These are phyloP conservation scores for Vulpes lagopus DNA, from an alignment of 2,113 vertebrate genomes.

Conservation along the genomic window DNA sequence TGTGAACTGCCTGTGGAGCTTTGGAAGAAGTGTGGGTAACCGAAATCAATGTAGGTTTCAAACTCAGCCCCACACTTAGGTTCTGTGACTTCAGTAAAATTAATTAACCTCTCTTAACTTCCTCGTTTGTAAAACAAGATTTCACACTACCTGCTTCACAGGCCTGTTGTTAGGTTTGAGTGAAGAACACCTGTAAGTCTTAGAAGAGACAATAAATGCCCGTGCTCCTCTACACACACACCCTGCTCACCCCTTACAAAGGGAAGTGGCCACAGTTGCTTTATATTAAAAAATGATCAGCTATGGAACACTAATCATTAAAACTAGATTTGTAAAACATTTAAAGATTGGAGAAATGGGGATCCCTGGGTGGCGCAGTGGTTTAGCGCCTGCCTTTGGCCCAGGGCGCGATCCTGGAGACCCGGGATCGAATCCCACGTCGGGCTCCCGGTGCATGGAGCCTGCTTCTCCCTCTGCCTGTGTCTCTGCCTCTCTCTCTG, in stretches of 20 bases:
- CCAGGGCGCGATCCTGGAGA: too few species aligned
- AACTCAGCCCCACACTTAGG: neutral
- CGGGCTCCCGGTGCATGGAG: too few species aligned
- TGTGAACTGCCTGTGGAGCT: neutral
- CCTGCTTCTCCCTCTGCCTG: too few species aligned
- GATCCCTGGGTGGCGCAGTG: too few species aligned
- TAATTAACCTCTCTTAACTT: conserved; percentile 18
- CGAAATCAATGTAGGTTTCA: neutral
- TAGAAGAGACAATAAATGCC: neutral
- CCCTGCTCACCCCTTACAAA: neutral
- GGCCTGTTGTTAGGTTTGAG: neutral
- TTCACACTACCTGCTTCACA: neutral
- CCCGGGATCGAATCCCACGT: too few species aligned
- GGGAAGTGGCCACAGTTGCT: neutral
- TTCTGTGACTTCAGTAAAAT: conserved; percentile 10
- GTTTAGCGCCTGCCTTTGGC: too few species aligned
- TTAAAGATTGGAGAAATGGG: too few species aligned
- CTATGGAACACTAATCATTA: neutral
- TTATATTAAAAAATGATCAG: neutral
- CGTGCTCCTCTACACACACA: neutral
- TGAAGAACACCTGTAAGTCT: neutral
- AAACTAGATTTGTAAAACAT: neutral
- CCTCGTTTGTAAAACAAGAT: conserved; percentile 34
- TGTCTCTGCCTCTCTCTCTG: too few species aligned
- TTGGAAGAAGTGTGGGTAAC: neutral